Evolutionary conservation across 1,140 invertebrate species (phyloP).

Genomic region (Drosophila mauritiana): DNA sequence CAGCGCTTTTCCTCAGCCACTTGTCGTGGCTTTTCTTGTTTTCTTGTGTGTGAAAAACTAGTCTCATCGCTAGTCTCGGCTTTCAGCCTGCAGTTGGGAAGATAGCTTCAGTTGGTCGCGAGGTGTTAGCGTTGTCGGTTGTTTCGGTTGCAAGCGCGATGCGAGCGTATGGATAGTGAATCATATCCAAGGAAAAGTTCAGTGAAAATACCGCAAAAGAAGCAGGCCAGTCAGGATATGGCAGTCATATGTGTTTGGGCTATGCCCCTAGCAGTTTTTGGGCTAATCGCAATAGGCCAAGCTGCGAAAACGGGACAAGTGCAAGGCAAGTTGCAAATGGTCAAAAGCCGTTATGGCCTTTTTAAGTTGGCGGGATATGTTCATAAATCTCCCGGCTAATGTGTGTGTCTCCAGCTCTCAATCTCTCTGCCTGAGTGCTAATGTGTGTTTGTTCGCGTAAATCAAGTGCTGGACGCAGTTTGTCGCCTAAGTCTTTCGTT

Average conservation of each 20-base stretch:
- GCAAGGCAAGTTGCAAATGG: constrained; percentile 67
- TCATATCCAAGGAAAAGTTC: neutral
- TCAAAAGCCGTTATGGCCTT: constrained; percentile 52
- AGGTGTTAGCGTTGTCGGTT: constrained; percentile 73
- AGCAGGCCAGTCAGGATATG: constrained; percentile 16
- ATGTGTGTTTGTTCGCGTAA: constrained; percentile 42
- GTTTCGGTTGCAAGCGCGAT: constrained; percentile 45
- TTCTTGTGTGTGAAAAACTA: constrained; percentile 54
- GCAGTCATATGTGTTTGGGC: constrained; percentile 7
- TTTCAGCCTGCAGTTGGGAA: constrained; percentile 35
- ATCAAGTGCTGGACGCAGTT: constrained; percentile 58
- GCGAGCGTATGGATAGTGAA: constrained; percentile 25
- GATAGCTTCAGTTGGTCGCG: constrained; percentile 73
- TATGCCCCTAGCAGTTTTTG: constrained; percentile 1
- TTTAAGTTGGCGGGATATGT: constrained; percentile 42
- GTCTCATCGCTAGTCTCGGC: constrained; percentile 39
- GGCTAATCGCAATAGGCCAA: constrained; percentile 16
- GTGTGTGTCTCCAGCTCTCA: neutral
- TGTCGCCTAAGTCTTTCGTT: constrained; percentile 63
- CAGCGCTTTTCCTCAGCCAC: constrained; percentile 43
- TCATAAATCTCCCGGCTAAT: constrained; percentile 23
- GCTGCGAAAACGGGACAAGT: constrained; percentile 51
- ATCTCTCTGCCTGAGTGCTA: constrained; percentile 27
- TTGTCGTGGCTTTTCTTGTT: constrained; percentile 50
- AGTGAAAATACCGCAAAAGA: neutral